Conservation (phyloP, 2,888 invertebrate genomes). For the Chouioia cunea region DNA sequence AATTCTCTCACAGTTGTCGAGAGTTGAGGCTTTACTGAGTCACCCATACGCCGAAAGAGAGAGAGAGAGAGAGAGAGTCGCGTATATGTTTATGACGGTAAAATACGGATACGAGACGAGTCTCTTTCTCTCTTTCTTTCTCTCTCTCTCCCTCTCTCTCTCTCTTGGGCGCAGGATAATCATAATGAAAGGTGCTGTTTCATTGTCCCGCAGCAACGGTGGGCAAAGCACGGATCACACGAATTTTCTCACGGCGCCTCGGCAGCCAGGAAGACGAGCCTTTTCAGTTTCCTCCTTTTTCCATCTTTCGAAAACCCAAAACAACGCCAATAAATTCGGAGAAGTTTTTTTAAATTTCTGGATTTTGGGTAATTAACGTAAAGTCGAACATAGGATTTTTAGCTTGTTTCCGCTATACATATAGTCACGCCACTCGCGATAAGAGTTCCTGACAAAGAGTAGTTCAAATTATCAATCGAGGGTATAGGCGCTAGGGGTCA, state of each 20-base stretch:
- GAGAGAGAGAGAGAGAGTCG: too few species aligned
- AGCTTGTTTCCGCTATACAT: too few species aligned
- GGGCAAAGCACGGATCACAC: conserved; percentile 45
- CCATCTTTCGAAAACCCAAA: too few species aligned
- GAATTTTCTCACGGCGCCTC: conserved; percentile 40
- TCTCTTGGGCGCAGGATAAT: conserved; percentile 27
- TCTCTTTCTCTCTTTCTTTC: conserved; percentile 28
- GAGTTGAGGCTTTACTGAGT: too few species aligned
- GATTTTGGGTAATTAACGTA: conserved; percentile 25
- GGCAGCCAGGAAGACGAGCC: conserved; percentile 27
- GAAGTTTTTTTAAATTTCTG: background rate
- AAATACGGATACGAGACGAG: conserved; percentile 4
- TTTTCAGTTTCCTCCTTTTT: conserved; percentile 4
- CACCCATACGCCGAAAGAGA: too few species aligned
- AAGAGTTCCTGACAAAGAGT: conserved; percentile 3
- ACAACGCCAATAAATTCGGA: conserved; percentile 26
- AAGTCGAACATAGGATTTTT: conserved; percentile 1
- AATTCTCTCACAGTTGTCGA: too few species aligned
- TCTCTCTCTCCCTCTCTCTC: conserved; percentile 1
- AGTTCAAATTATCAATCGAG: too few species aligned
- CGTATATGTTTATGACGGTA: background rate
- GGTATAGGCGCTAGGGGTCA: background rate
- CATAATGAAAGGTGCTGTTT: conserved; percentile 45
- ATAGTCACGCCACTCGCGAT: background rate
- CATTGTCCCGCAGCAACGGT: conserved; percentile 38